phyloP scores from a whole-genome alignment of 2,888 invertebrate genomes.

The Aleiodes alternator region DNA sequence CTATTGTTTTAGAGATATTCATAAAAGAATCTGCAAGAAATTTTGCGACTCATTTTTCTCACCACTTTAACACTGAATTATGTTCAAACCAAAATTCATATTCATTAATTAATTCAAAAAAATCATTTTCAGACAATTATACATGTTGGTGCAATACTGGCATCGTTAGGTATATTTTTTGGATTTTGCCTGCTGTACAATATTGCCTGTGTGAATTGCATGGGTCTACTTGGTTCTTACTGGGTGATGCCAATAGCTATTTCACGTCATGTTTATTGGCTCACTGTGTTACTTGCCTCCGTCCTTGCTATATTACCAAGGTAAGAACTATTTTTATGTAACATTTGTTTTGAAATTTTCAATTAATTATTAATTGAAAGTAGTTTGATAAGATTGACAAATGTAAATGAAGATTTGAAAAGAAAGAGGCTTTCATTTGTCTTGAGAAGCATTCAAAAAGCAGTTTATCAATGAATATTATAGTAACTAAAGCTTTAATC shows the following conservation, averaged over 20 bases:
- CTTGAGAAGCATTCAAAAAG: no score
- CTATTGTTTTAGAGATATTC: no score
- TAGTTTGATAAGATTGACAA: not conserved
- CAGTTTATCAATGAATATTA: no score
- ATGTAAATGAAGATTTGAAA: no score
- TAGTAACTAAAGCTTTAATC: no score
- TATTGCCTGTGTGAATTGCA: conserved; percentile 86
- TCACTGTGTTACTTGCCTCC: conserved; percentile 85
- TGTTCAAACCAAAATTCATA: not conserved
- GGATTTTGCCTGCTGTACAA: conserved; percentile 91
- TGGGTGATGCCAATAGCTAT: conserved; percentile 90
- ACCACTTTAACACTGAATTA: no score
- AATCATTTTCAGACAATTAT: conserved; percentile 85
- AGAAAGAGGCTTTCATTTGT: no score
- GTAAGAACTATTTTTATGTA: conserved; percentile 75
- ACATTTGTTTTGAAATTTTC: conserved; percentile 7
- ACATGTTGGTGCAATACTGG: conserved; percentile 85
- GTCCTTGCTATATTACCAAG: conserved; percentile 89
- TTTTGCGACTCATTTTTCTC: not conserved
- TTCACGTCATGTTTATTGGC: conserved; percentile 86
- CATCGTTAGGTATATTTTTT: conserved; percentile 89
- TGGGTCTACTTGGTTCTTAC: conserved; percentile 90
- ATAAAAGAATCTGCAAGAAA: not conserved
- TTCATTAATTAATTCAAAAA: conserved; percentile 12
- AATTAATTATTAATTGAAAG: conserved; percentile 1